Conservation (phyloP, 2,113 vertebrate genomes). For the Calidris pygmaea region DNA sequence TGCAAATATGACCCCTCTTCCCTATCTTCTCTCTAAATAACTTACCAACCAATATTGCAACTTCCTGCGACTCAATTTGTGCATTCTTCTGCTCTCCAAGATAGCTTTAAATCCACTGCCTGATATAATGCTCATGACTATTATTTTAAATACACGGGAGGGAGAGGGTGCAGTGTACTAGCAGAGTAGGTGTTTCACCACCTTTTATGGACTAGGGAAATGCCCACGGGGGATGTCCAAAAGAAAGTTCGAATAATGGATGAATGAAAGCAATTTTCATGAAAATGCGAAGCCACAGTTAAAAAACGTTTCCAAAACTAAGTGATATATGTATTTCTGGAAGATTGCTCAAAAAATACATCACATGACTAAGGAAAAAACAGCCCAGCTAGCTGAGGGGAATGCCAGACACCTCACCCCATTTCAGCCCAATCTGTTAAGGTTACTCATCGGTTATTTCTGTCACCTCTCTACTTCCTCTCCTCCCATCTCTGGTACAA, state of each 20-base stretch:
- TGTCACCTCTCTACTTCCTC: background rate
- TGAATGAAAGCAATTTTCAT: background rate
- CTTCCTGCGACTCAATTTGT: background rate
- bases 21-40: background rate
- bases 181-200: background rate
- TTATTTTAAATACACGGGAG: background rate
- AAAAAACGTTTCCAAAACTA: background rate
- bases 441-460: background rate
- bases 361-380: background rate
- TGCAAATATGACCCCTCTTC: background rate
- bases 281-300: background rate
- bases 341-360: background rate
- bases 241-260: background rate
- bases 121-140: background rate
- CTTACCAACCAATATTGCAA: background rate
- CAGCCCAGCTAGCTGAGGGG: constrained; percentile 5
- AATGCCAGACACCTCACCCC: background rate
- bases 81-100: background rate
- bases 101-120: constrained; percentile 1
- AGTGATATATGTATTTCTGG: background rate
- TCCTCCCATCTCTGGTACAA: background rate
- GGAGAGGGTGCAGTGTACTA: background rate
- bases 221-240: background rate
- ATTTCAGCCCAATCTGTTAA: background rate
- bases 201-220: background rate